Conservation (phyloP, 2,797 vertebrate genomes). For the Ateles fusciceps region DNA sequence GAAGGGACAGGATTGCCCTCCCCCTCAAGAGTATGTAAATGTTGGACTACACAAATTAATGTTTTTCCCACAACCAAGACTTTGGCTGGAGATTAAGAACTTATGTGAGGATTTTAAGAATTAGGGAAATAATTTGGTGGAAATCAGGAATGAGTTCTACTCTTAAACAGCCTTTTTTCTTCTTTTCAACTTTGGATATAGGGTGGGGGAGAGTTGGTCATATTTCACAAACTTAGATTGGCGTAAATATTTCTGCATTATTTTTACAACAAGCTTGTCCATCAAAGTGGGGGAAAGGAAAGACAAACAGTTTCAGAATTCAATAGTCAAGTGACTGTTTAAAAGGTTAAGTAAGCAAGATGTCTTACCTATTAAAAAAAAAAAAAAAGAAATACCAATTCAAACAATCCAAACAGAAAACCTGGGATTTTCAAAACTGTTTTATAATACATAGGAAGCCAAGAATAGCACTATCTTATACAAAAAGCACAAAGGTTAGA, state of each 20-base stretch:
- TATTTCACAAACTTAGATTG: background rate
- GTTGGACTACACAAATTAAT: background rate
- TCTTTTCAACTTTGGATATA: constrained; percentile 4
- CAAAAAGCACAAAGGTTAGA: background rate
- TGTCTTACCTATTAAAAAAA: background rate
- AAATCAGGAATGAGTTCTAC: background rate
- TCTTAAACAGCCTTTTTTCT: background rate
- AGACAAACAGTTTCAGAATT: constrained; percentile 1
- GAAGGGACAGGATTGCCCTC: background rate
- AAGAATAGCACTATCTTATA: background rate
- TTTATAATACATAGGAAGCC: background rate
- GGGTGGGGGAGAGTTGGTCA: background rate
- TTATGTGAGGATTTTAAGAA: background rate
- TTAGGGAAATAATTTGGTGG: background rate
- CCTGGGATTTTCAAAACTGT: background rate
- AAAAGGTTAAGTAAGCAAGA: constrained; percentile 60
- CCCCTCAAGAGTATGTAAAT: background rate
- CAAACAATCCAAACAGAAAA: background rate
- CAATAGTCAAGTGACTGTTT: constrained; percentile 10
- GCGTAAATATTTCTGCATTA: background rate
- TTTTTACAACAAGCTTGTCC: constrained; percentile 53
- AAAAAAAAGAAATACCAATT: background rate
- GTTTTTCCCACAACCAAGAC: background rate
- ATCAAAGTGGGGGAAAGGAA: background rate
- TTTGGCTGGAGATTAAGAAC: constrained; percentile 11